phyloP scores from a whole-genome alignment of 2,113 vertebrate species.

The Pelecanoides urinatrix region DNA sequence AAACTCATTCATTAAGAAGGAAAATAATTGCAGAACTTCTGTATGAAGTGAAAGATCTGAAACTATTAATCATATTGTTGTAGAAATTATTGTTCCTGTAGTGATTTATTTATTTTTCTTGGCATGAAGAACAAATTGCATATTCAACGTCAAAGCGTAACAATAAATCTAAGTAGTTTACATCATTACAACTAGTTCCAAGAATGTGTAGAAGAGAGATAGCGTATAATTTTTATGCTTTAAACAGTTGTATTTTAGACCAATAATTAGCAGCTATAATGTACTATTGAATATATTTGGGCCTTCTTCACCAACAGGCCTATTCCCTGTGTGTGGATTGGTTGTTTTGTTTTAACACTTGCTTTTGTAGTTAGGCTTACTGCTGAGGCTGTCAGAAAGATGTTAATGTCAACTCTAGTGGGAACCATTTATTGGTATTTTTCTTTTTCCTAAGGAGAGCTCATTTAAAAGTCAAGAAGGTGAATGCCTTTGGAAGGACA shows the following conservation, averaged over 20 bases:
- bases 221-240: slow-evolving; percentile 40
- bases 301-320: background rate
- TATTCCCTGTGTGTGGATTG: accelerated
- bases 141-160: background rate
- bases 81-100: background rate
- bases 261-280: slow-evolving; percentile 44
- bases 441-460: background rate
- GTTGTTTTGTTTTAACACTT: background rate
- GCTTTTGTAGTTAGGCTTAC: background rate
- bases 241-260: background rate
- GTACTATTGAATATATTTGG: background rate
- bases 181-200: background rate
- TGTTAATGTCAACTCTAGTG: background rate
- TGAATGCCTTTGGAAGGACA: background rate
- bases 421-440: background rate
- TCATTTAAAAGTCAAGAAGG: background rate
- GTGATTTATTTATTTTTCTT: background rate
- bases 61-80: slow-evolving; percentile 14
- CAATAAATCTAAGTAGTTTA: slow-evolving; percentile 21
- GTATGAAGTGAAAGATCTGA: background rate
- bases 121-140: background rate
- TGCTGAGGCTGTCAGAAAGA: background rate
- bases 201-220: background rate
- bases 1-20: background rate
- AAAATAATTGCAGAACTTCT: slow-evolving; percentile 24